Conservation (phyloP, 2,113 vertebrate genomes). For the Apteryx owenii region DNA sequence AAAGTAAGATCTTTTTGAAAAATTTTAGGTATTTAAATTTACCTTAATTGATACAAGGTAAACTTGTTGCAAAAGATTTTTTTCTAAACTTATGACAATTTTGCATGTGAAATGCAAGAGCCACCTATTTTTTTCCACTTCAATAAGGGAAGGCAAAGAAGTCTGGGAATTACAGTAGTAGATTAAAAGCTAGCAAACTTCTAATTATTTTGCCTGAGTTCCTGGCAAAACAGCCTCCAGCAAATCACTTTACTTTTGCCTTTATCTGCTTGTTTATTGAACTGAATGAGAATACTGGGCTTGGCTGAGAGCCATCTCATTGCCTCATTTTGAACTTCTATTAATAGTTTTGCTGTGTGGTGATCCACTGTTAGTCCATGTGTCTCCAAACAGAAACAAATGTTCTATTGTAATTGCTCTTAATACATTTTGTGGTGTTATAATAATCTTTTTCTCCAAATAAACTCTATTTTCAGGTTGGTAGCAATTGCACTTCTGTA, state of each 20-base stretch:
- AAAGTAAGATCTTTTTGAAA: neutral
- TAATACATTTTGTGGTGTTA: neutral
- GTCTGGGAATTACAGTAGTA: neutral
- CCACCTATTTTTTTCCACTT: neutral
- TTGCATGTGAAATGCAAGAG: neutral
- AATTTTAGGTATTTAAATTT: neutral
- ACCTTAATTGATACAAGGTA: neutral
- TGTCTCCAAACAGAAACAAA: neutral
- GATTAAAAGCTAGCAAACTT: neutral
- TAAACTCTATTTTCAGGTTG: constrained; percentile 75
- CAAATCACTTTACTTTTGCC: neutral
- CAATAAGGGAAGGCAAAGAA: neutral
- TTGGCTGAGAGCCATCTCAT: neutral
- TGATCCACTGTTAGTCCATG: neutral
- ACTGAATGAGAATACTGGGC: neutral
- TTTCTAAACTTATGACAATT: neutral
- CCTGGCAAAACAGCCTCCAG: neutral
- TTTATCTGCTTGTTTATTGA: neutral
- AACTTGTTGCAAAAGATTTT: neutral
- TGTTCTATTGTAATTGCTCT: neutral
- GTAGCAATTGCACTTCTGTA: constrained; percentile 95
- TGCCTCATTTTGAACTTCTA: neutral
- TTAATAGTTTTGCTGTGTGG: neutral
- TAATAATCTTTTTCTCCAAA: neutral
- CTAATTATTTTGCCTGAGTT: neutral